These are phyloP conservation scores for Pseudoatta argentina DNA, from an alignment of 1,140 invertebrate species.

Conservation along the genomic window DNA sequence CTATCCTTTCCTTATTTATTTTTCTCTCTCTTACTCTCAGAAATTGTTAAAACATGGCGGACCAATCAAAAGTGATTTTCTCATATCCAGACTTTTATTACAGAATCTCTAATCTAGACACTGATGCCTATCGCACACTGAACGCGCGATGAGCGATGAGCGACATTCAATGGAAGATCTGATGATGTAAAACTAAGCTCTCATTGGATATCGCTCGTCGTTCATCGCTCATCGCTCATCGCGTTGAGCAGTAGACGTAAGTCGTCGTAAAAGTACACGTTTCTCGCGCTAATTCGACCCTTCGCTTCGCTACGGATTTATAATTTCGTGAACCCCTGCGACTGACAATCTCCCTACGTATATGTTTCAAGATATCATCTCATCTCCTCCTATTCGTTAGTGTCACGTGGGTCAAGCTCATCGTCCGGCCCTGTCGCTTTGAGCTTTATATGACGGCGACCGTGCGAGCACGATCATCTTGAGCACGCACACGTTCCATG, in stretches of 20 bases:
- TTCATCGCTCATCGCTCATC: too few species aligned
- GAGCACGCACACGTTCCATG: slow-evolving; percentile 30
- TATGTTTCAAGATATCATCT: neutral
- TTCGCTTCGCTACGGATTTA: slow-evolving; percentile 40
- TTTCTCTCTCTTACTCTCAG: too few species aligned
- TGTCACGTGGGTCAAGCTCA: slow-evolving; percentile 52
- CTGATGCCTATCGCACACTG: too few species aligned
- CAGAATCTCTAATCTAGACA: too few species aligned
- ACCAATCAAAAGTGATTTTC: too few species aligned
- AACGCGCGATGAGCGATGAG: too few species aligned
- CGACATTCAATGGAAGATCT: too few species aligned
- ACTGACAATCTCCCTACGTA: slow-evolving; percentile 32
- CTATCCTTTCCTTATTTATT: too few species aligned
- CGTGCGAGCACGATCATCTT: slow-evolving; percentile 56
- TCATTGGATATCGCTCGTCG: too few species aligned
- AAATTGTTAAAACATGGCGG: too few species aligned
- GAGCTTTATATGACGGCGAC: slow-evolving; percentile 52
- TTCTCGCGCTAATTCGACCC: slow-evolving; percentile 20
- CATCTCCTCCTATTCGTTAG: slow-evolving; percentile 38
- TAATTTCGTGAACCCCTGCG: neutral
- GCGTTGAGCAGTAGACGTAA: neutral
- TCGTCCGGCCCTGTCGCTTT: neutral
- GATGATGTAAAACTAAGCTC: too few species aligned
- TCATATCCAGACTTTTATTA: too few species aligned
- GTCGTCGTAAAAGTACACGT: neutral